These are phyloP conservation scores for Listrodromus nycthemerus DNA, from an alignment of 2,888 invertebrate species.

Conservation along the genomic window DNA sequence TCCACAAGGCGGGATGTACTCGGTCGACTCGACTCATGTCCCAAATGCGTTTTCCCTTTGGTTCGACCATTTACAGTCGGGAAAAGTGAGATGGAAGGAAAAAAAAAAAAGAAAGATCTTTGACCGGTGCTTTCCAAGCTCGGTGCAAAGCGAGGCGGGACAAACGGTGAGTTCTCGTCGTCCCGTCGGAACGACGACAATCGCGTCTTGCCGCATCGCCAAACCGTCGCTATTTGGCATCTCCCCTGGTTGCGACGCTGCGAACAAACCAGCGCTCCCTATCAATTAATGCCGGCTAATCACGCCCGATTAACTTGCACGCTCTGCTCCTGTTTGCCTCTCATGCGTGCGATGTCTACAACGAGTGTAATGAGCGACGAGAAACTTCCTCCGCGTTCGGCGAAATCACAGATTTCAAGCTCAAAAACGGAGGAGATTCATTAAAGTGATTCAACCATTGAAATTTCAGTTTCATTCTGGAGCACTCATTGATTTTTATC, in stretches of 20 bases:
- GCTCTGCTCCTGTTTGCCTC: slow-evolving; percentile 50
- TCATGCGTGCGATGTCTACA: slow-evolving; percentile 35
- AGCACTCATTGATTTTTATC: neutral
- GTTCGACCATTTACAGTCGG: slow-evolving; percentile 18
- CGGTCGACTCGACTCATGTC: slow-evolving; percentile 14
- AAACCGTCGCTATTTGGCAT: slow-evolving; percentile 67
- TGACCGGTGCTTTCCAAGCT: slow-evolving; percentile 6
- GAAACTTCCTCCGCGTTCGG: neutral
- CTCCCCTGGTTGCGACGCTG: slow-evolving; percentile 27
- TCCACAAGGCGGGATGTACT: slow-evolving; percentile 10
- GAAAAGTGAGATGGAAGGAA: slow-evolving; percentile 13
- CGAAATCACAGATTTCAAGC: neutral
- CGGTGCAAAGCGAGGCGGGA: neutral
- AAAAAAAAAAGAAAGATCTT: slow-evolving; percentile 18
- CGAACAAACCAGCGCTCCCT: slow-evolving; percentile 43
- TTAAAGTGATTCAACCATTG: neutral
- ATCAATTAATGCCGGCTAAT: slow-evolving; percentile 69
- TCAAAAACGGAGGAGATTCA: neutral
- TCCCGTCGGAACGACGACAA: slow-evolving; percentile 49
- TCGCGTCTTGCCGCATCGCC: slow-evolving; percentile 63
- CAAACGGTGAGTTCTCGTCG: neutral
- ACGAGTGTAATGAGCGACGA: slow-evolving; percentile 38
- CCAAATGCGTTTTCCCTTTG: slow-evolving; percentile 37
- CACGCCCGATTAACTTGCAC: slow-evolving; percentile 69
- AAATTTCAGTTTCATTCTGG: neutral